phyloP scores from a whole-genome alignment of 2,797 vertebrate species.

The Podarcis lilfordi region DNA sequence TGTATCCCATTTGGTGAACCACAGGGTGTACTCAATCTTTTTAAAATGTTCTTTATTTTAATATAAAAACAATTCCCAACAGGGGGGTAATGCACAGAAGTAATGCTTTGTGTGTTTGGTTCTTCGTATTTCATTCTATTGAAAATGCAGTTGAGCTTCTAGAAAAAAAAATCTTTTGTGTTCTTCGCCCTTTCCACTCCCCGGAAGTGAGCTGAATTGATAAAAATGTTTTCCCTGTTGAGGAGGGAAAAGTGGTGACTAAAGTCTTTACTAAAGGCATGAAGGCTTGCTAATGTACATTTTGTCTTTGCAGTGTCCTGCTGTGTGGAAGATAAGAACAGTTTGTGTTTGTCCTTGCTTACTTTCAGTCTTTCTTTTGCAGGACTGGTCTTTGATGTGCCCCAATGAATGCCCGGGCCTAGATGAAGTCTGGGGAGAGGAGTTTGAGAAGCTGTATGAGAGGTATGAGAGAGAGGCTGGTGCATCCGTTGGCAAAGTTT shows the following conservation, averaged over 20 bases:
- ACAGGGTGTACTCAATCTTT: background rate
- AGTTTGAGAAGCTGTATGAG: conserved; percentile 94
- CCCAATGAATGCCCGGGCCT: conserved; percentile 93
- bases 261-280: background rate
- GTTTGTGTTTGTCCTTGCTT: background rate
- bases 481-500: rapidly evolving
- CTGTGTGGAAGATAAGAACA: background rate
- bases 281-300: background rate
- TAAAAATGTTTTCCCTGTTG: background rate
- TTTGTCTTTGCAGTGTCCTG: no score
- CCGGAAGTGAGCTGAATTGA: background rate
- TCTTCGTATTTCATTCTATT: background rate
- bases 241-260: no score
- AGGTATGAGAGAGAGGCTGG: conserved; percentile 70
- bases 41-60: rapidly evolving
- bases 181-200: rapidly evolving
- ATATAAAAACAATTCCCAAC: background rate
- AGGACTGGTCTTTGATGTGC: conserved; percentile 98
- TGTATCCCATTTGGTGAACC: no score
- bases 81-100: background rate
- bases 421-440: conserved; percentile 96
- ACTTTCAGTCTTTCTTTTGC: conserved; percentile 5
- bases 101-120: background rate
- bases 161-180: background rate
- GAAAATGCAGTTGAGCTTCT: background rate